Base-by-base conservation (phyloP, 2,113 vertebrate genomes). In the Callionymus lyra region DNA sequence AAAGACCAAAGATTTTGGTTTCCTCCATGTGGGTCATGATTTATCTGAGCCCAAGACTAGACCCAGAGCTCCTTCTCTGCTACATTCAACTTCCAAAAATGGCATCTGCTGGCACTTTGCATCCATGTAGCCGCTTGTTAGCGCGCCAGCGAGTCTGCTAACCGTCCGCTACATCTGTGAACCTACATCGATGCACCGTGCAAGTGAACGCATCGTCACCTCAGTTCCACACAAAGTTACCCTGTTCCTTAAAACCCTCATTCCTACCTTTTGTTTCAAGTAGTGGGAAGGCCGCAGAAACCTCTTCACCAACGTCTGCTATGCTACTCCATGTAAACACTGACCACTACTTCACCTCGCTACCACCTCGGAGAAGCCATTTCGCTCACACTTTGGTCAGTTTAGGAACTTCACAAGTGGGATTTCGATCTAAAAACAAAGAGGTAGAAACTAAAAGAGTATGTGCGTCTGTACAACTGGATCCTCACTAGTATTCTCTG, bases 391-490 rank as follows among this genome's bases (percentile, higher is more conserved):
- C 52, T 10, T 33, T 44, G 12, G 56, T 42, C 10, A 10, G 46
- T 34, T 38, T 12, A 12, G 43, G 35, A 15, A 16, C 38, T 12
- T 21, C 10, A 10, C 15, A 15, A 13, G 41, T 13, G 9, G 16
- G 10, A 9, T 33, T 35, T 17, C 33, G 44, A 1, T 0, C 21
- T 12, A 39, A 41, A 38, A 40, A 53, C 43, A 83, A 74, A 61
- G 84, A 85, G 83, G 87, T 86, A 85, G 86, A 79, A 82, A 81
- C 67, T 83, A 57, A 82, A 70, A 68, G 79, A 69, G 63, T 74
- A 81, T 79, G 77, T 84, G 83, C 81, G 82, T 86, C 84, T 86
- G 82, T 91, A 89, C 87, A 92, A 86, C 84, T 87, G 78, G 80
- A 87, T 87, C 85, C 85, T 85, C 87, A 84, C 86, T 84, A 83